Base-by-base conservation (phyloP, 2,888 invertebrate genomes). In the Crematogaster levior region DNA sequence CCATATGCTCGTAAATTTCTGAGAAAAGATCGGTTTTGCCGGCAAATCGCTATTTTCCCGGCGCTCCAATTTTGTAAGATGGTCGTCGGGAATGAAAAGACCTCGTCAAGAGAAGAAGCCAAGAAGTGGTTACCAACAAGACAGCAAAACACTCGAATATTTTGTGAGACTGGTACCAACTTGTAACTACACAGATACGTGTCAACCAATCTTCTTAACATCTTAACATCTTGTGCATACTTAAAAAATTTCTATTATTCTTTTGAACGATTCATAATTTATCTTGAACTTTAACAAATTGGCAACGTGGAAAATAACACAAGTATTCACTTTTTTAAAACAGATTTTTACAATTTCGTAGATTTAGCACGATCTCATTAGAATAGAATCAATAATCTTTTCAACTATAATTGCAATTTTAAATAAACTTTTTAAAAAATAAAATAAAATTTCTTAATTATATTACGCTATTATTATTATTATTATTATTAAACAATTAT, bases 111-210 rank as follows among this genome's bases (percentile, higher is more conserved):
- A 68, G 80, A 70, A 70, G 56, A 83, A 81, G 65, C 73, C 70
- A 73, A 83, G 83, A 73, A 83, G 83, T 83, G 81, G 65, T 72
- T 81, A 81, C 65, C 46, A 70, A 56, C 72, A 56, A 80, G 58
- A 48, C 56, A 60, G 30, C 53, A 53, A 72, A 81, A 65, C 74
- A 75, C 53, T 73, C 46, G 34, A 73, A 46, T 48, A 75, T 81
- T 82, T 66, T 12, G 68, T 18, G 43, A 77, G 30, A 48, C 66
- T 66, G 85, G 85, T 86, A 87, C 27, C 79, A 65, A 74, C 65
- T 79, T 83, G 87, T 72, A 43, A 80, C 66, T 85, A 83, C 63
- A 81, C 63, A 86, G 87, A 86, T 87, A 86, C 34, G 66, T 66
- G 80, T 81, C 72, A 34, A 56, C 56, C 43, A 60, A 80, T 72